phyloP scores from a whole-genome alignment of 2,113 vertebrate species.

The Ariopsis seemanni region DNA sequence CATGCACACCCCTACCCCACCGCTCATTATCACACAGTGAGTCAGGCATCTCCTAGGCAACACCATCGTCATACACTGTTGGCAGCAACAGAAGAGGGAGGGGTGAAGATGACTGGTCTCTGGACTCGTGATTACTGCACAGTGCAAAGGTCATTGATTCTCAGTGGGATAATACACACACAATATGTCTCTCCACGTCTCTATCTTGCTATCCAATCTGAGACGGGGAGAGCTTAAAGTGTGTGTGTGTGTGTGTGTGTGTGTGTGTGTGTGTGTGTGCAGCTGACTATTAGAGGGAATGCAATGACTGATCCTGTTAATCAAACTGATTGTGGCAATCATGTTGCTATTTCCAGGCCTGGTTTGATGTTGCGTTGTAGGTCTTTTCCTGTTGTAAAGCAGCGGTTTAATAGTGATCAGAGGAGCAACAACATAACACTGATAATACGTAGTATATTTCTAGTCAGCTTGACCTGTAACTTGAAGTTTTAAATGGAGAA shows the following conservation, averaged over 20 bases:
- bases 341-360: conserved; percentile 43
- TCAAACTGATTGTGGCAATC: conserved; percentile 54
- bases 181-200: background rate
- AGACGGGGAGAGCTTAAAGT: background rate
- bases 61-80: conserved; percentile 53
- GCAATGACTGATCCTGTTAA: conserved; percentile 29
- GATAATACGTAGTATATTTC: conserved; percentile 18
- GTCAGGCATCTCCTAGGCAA: conserved; percentile 62
- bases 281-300: conserved; percentile 21
- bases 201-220: background rate
- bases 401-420: background rate
- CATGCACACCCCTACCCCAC: conserved; percentile 44
- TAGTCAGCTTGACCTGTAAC: background rate
- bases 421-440: background rate
- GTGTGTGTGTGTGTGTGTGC: background rate
- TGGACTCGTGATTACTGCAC: conserved; percentile 48
- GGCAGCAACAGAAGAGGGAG: conserved; percentile 35
- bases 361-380: conserved; percentile 25
- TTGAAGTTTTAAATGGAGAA: conserved; percentile 13
- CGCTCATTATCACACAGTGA: conserved; percentile 50
- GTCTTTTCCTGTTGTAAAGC: conserved; percentile 27
- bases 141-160: conserved; percentile 54
- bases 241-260: background rate
- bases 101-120: conserved; percentile 9
- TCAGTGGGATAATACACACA: background rate